These are phyloP conservation scores for Plutomurus gul DNA, from an alignment of 1,140 invertebrate species.

Conservation along the genomic window DNA sequence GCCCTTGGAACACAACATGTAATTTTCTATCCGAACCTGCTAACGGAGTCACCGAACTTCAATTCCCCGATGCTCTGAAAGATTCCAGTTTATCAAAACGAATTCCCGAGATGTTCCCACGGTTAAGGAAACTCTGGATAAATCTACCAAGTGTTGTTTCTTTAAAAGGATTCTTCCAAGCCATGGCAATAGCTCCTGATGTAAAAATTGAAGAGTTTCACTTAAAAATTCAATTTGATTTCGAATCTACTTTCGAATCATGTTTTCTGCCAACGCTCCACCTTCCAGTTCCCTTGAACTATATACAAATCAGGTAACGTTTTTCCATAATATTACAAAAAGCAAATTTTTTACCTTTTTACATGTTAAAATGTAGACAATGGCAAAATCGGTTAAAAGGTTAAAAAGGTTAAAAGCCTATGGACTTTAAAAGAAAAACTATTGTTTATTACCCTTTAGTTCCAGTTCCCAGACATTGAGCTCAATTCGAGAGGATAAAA, in stretches of 20 bases:
- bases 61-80: conserved; percentile 44
- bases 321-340: too few species aligned
- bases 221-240: conserved; percentile 49
- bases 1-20: conserved; percentile 39
- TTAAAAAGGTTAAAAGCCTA: too few species aligned
- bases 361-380: too few species aligned
- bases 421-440: too few species aligned
- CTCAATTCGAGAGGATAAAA: neutral
- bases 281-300: too few species aligned
- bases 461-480: too few species aligned
- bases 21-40: conserved; percentile 17
- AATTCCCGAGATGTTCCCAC: conserved; percentile 36
- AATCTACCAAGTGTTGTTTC: conserved; percentile 35
- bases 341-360: too few species aligned
- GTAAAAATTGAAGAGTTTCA: conserved; percentile 32
- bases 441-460: too few species aligned
- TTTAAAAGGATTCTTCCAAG: conserved; percentile 39
- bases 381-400: too few species aligned
- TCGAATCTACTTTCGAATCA: conserved; percentile 40
- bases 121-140: conserved; percentile 35
- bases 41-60: conserved; percentile 24
- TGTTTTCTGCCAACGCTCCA: conserved; percentile 26
- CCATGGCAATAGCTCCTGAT: neutral
- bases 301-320: too few species aligned
- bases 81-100: conserved; percentile 32